Evolutionary conservation across 2,888 invertebrate species (phyloP), one percentile per base, ranked within the genome.

Genomic region (Choristoneura rosaceana): DNA sequence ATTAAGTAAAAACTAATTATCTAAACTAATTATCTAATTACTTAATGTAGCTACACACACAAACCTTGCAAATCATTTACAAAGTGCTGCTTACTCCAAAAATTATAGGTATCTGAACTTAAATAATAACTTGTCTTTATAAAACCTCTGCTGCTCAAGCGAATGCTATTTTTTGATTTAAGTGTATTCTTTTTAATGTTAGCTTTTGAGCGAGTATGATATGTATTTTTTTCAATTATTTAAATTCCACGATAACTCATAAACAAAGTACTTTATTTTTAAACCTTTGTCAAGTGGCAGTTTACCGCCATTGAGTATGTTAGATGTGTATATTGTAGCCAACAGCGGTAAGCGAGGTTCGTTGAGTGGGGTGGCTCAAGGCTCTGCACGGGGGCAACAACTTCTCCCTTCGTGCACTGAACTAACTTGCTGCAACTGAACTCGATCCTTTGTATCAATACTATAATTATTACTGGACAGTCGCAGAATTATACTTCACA

Each of bases 391-490:
- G 86, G 88, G 88, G 88, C 89, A 89, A 89, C 88, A 90, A 89
- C 88, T 84, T 85, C 86, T 87, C 85, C 87, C 84, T 87, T 84
- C 88, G 89, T 87, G 84, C 89, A 86, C 84, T 86, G 88, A 89
- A 88, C 90, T 82, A 84, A 84, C 74, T 61, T 66, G 70, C 74
- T 84, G 80, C 83, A 85, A 83, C 82, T 87, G 81, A 85, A 87
- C 84, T 81, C 84, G 75, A 77, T 79, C 79, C 80, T 79, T 80
- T 82, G 80, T 82, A 78, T 79, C 77, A 76, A 79, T 78, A 47
- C 74, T 65, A 75, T 71, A 69, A 69, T 64, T 60, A 69, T 38
- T 50, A 43, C 43, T 17, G 14, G 45, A 45, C 63, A 34, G 14
- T 45, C 55, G 25, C 25, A 12, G 25, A 25, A 12, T 55, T 55